These are phyloP conservation scores for Stenotaenia linearis DNA, from an alignment of 2,888 invertebrate genomes.

Conservation along the genomic window DNA sequence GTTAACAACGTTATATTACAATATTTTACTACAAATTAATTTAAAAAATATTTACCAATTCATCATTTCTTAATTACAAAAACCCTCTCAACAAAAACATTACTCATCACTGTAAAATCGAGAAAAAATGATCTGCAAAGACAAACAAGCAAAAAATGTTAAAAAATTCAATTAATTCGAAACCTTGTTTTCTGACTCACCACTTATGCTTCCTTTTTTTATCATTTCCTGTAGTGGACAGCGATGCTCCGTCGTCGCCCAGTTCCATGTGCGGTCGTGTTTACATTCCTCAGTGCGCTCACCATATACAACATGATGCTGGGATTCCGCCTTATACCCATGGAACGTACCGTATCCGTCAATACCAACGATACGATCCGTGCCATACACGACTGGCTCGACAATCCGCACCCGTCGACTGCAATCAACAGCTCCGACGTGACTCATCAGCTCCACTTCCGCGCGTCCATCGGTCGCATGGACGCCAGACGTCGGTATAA, in stretches of 20 bases:
- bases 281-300: constrained; percentile 60
- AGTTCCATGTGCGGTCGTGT: constrained; percentile 61
- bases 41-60: no score
- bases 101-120: no score
- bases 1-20: no score
- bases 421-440: not conserved
- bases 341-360: not conserved
- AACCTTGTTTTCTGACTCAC: not conserved
- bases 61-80: no score
- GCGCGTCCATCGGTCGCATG: constrained; percentile 47
- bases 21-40: no score
- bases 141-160: no score
- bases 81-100: no score
- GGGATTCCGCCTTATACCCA: constrained; percentile 54
- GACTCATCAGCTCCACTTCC: not conserved
- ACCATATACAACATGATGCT: constrained; percentile 60
- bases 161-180: not conserved
- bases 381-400: constrained; percentile 22
- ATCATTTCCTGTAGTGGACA: no score
- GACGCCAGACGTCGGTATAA: constrained; percentile 63
- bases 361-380: constrained; percentile 9
- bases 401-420: not conserved
- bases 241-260: constrained; percentile 31
- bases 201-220: no score
- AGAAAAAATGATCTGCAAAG: no score